Conservation (phyloP, 2,113 vertebrate genomes). For the Xenus cinereus region DNA sequence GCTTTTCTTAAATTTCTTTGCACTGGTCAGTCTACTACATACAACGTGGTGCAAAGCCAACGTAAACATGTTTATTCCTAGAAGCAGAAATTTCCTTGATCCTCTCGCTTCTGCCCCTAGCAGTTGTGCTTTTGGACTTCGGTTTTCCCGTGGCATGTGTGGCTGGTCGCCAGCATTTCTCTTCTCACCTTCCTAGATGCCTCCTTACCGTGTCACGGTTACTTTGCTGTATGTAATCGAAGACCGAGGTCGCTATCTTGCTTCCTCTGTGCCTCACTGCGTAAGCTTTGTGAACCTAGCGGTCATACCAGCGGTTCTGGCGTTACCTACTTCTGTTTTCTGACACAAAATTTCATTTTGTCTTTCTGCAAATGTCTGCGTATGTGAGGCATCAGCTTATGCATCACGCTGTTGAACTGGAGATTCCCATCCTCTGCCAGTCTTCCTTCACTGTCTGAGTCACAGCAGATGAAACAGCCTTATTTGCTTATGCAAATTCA, state of each 20-base stretch:
- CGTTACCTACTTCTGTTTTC: background rate
- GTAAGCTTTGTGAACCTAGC: background rate
- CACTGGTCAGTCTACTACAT: background rate
- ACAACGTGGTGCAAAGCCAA: background rate
- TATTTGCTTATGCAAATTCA: background rate
- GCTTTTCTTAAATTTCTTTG: background rate
- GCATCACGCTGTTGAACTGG: background rate
- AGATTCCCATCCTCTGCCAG: background rate
- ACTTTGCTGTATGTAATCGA: background rate
- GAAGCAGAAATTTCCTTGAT: background rate
- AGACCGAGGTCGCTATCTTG: accelerated
- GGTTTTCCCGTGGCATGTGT: background rate
- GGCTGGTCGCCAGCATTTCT: background rate
- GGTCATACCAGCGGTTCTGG: background rate
- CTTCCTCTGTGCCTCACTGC: background rate
- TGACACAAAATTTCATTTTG: background rate
- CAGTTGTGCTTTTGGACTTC: background rate
- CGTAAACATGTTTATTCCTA: background rate
- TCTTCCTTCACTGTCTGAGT: background rate
- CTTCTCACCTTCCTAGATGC: background rate
- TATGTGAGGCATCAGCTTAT: background rate
- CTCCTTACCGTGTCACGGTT: background rate
- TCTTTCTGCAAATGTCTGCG: background rate
- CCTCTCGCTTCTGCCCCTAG: background rate
- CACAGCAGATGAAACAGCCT: background rate